These are phyloP conservation scores for Drosophila baimaii DNA, from an alignment of 1,140 invertebrate species.

Conservation along the genomic window DNA sequence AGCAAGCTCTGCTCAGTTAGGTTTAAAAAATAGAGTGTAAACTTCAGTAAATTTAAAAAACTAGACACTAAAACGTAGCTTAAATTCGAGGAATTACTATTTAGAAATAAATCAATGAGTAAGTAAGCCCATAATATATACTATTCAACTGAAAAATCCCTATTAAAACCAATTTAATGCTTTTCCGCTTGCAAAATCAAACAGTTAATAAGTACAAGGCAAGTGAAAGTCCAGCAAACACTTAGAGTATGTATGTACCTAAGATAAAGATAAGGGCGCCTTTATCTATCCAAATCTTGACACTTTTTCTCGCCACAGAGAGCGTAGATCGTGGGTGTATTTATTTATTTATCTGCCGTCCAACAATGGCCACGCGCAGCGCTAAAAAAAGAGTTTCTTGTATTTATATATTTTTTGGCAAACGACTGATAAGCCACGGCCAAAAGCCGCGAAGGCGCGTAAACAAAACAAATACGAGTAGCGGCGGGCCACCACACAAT, in stretches of 20 bases:
- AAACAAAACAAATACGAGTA: constrained; percentile 72
- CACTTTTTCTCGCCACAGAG: constrained; percentile 7
- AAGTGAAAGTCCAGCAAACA: constrained; percentile 25
- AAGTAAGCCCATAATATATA: background rate
- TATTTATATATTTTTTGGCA: constrained; percentile 52
- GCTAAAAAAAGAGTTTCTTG: constrained; percentile 18
- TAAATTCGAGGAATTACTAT: too few relatives aligned
- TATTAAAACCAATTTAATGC: background rate
- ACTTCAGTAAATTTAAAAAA: too few relatives aligned
- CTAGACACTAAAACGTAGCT: too few relatives aligned
- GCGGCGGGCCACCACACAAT: background rate
- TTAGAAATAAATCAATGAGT: background rate
- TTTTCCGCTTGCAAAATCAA: constrained; percentile 1
- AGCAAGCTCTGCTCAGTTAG: background rate
- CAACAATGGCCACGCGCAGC: constrained; percentile 32
- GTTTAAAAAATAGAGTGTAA: background rate
- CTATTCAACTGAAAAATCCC: too few relatives aligned
- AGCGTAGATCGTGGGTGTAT: constrained; percentile 21
- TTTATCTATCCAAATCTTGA: constrained; percentile 25
- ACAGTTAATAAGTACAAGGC: background rate
- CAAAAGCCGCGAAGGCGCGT: constrained; percentile 54
- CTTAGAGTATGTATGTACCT: too few relatives aligned
- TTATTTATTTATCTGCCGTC: constrained; percentile 7
- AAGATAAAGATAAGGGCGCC: constrained; percentile 10
- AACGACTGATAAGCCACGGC: constrained; percentile 69